phyloP scores from a whole-genome alignment of 2,797 vertebrate genomes.

The Catharus ustulatus region DNA sequence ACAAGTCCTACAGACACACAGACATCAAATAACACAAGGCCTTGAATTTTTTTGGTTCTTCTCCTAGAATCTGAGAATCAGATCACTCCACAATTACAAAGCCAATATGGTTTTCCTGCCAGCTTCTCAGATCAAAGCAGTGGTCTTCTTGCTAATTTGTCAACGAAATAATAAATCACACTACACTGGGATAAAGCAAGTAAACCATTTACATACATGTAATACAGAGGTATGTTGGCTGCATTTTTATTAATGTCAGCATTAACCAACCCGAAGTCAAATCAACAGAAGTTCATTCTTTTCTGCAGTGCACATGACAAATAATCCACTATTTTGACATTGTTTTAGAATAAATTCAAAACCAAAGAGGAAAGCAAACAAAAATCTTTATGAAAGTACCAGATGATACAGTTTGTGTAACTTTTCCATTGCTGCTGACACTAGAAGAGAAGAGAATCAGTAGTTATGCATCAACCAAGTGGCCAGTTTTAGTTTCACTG shows the following conservation, averaged over 20 bases:
- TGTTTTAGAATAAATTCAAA: neutral
- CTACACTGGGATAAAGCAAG: neutral
- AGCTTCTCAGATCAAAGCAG: neutral
- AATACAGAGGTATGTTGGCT: neutral
- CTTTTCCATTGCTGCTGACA: neutral
- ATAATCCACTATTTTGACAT: neutral
- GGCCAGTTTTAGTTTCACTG: neutral
- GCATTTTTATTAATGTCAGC: neutral
- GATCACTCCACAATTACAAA: neutral
- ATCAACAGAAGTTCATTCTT: neutral
- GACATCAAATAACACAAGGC: neutral
- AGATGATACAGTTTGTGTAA: neutral
- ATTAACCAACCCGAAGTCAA: neutral
- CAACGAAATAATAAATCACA: neutral
- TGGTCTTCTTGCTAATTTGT: neutral
- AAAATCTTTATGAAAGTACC: neutral
- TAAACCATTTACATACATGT: neutral
- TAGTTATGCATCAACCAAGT: neutral
- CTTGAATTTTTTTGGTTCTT: neutral
- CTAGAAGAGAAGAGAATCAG: neutral
- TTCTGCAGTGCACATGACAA: neutral
- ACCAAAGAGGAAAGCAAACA: neutral
- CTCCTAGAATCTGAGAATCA: neutral
- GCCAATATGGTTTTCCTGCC: neutral
- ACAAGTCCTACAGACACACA: neutral